phyloP scores from a whole-genome alignment of 2,888 invertebrate species.

The Limnephilus lunatus region DNA sequence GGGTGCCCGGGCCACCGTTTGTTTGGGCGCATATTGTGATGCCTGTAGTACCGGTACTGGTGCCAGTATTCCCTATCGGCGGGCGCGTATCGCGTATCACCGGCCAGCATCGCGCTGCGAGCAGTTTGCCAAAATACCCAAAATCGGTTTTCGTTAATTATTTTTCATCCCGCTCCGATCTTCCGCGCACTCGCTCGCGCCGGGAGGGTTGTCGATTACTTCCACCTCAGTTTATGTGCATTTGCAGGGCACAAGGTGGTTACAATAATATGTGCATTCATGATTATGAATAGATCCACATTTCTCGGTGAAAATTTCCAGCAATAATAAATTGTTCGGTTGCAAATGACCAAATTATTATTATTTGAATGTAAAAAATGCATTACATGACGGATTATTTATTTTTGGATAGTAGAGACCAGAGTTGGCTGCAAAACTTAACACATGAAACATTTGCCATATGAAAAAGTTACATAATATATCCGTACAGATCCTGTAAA shows the following conservation, averaged over 20 bases:
- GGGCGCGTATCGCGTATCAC: not conserved
- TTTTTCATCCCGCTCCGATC: constrained; percentile 58
- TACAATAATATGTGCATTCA: not conserved
- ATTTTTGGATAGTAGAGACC: no score
- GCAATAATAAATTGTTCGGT: no score
- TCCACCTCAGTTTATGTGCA: constrained; percentile 30
- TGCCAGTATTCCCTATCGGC: constrained; percentile 31
- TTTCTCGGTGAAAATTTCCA: no score
- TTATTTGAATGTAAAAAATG: no score
- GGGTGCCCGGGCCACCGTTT: constrained; percentile 10
- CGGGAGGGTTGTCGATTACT: constrained; percentile 33
- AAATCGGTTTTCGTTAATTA: constrained; percentile 66
- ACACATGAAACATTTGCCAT: no score
- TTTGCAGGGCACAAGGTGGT: constrained; percentile 6
- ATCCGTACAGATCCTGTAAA: no score
- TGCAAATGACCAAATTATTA: no score
- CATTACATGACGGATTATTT: no score
- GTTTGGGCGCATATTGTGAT: constrained; percentile 18
- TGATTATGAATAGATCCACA: not conserved
- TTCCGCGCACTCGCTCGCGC: constrained; percentile 47
- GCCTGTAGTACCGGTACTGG: not conserved
- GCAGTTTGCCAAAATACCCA: constrained; percentile 64
- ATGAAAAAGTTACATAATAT: no score
- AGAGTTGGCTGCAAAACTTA: no score
- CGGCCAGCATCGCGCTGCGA: not conserved